Conservation (phyloP, 1,140 invertebrate genomes). For the Caenorhabditis brenneri region DNA sequence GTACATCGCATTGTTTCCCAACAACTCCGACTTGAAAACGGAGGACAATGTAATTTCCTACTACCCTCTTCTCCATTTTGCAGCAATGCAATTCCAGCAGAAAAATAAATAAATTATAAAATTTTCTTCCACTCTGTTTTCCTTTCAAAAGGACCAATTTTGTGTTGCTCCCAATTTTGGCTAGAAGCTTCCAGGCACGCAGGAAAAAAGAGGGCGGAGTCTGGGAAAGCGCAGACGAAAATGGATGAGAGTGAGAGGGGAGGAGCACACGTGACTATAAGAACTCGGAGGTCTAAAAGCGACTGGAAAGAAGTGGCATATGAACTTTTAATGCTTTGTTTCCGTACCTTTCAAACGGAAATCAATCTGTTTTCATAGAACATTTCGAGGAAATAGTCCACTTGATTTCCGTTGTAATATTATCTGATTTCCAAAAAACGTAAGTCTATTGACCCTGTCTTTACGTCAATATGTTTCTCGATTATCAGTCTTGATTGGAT, state of each 20-base stretch:
- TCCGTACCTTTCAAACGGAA: no score
- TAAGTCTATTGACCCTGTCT: no score
- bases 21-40: not conserved
- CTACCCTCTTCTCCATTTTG: not conserved
- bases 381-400: no score
- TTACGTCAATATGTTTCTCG: no score
- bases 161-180: not conserved
- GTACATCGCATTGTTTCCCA: not conserved
- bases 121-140: not conserved
- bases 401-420: no score
- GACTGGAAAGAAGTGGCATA: not conserved
- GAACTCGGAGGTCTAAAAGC: not conserved
- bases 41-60: not conserved
- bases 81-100: conserved; percentile 14
- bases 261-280: not conserved
- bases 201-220: not conserved
- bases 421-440: no score
- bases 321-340: not conserved
- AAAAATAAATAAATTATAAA: conserved; percentile 1
- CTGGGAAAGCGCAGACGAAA: not conserved
- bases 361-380: no score
- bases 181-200: not conserved
- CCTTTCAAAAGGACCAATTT: not conserved
- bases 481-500: no score
- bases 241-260: not conserved